Evolutionary conservation across 2,797 vertebrate genomes (phyloP).

Genomic region (Anabacerthia variegaticeps): DNA sequence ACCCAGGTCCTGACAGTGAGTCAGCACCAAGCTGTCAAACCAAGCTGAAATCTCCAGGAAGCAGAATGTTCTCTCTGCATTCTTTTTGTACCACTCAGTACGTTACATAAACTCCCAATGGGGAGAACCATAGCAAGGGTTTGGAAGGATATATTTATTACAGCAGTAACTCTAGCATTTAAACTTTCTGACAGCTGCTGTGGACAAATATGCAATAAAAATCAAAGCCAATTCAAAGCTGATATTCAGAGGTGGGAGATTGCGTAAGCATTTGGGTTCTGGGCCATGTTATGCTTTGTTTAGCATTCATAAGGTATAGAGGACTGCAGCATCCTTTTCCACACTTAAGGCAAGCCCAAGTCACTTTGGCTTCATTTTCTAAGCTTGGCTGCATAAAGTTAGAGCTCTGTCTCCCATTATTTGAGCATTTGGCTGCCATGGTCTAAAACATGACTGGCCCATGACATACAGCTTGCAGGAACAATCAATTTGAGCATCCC

Average conservation of each 20-base stretch:
- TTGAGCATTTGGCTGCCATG: background rate
- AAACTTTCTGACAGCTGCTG: slow-evolving; percentile 64
- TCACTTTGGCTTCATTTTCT: background rate
- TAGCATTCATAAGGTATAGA: background rate
- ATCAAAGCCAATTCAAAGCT: slow-evolving; percentile 22
- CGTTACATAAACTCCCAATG: slow-evolving; percentile 45
- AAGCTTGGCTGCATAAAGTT: background rate
- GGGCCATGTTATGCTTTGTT: background rate
- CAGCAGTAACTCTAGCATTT: slow-evolving; percentile 55
- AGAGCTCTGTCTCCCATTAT: background rate
- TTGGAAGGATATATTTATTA: slow-evolving; percentile 56
- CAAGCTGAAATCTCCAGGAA: slow-evolving; percentile 14
- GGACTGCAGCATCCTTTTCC: background rate
- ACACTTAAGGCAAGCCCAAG: background rate
- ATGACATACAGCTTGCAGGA: background rate
- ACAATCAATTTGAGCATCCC: background rate
- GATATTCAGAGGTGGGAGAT: background rate
- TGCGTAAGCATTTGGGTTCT: background rate
- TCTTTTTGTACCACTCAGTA: slow-evolving; percentile 32
- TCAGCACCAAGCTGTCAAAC: slow-evolving; percentile 54
- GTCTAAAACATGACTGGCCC: background rate
- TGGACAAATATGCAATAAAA: slow-evolving; percentile 26
- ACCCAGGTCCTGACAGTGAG: background rate
- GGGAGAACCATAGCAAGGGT: slow-evolving; percentile 10
- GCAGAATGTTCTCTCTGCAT: slow-evolving; percentile 25